phyloP scores from a whole-genome alignment of 1,140 invertebrate genomes.

The Penaeus chinensis region DNA sequence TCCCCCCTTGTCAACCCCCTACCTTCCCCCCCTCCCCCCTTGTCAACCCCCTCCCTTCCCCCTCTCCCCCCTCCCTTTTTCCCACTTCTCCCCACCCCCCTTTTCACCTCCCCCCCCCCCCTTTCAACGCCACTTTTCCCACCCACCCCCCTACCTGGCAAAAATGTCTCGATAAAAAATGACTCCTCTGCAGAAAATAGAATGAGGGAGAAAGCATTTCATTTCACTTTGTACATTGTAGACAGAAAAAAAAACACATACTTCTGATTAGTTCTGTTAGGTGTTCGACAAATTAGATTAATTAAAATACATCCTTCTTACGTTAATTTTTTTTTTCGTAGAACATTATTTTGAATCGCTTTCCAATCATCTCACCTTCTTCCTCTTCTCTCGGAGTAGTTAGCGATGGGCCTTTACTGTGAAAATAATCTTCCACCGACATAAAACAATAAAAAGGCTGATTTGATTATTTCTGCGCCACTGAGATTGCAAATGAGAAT shows the following conservation, averaged over 20 bases:
- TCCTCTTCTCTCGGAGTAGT: too few relatives aligned
- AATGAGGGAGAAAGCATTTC: slow-evolving; percentile 55
- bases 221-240: slow-evolving; percentile 28
- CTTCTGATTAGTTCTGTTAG: too few relatives aligned
- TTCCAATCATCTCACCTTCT: too few relatives aligned
- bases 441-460: slow-evolving; percentile 21
- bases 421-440: neutral
- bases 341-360: too few relatives aligned
- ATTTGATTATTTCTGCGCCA: slow-evolving; percentile 59
- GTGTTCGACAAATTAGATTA: too few relatives aligned
- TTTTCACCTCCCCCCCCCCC: neutral
- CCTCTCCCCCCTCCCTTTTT: neutral
- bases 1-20: neutral
- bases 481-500: slow-evolving; percentile 56
- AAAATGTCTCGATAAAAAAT: slow-evolving; percentile 32
- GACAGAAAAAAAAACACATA: slow-evolving; percentile 8
- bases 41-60: neutral
- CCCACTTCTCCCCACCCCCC: neutral
- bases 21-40: slow-evolving; percentile 23
- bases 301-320: too few relatives aligned
- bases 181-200: slow-evolving; percentile 54
- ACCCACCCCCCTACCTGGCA: slow-evolving; percentile 7
- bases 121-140: neutral
- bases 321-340: too few relatives aligned
- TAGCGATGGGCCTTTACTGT: too few relatives aligned